phyloP scores from a whole-genome alignment of 2,888 invertebrate species.

The Drosophila tanythrix region DNA sequence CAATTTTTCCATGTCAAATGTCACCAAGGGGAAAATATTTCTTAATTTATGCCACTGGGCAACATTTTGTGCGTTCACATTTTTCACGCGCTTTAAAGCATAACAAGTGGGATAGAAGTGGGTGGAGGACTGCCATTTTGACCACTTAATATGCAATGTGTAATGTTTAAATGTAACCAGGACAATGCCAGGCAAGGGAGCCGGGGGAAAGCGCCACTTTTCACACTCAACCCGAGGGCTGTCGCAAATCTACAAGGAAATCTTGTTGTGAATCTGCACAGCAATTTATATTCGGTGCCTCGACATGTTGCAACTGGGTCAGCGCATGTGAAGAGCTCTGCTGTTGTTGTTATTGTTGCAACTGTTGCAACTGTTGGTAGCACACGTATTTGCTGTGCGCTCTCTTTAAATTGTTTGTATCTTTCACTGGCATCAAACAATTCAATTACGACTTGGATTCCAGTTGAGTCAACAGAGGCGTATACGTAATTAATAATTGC shows the following conservation, averaged over 20 bases:
- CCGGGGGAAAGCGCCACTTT: conserved; percentile 14
- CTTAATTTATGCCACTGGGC: conserved; percentile 68
- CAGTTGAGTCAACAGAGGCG: conserved; percentile 20
- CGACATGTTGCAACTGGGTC: conserved; percentile 69
- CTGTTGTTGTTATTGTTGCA: conserved; percentile 17
- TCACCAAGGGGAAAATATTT: conserved; percentile 68
- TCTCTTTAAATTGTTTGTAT: conserved; percentile 46
- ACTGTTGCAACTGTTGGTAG: conserved; percentile 17
- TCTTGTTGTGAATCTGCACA: conserved; percentile 46
- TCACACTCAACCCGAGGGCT: conserved; percentile 19
- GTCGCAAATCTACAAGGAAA: conserved; percentile 54
- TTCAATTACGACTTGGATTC: conserved; percentile 35
- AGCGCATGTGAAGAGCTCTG: conserved; percentile 59
- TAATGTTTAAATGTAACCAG: conserved; percentile 79
- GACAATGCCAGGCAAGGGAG: conserved; percentile 59
- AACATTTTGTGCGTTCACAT: conserved; percentile 63
- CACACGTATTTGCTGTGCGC: conserved; percentile 27
- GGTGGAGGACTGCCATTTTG: conserved; percentile 52
- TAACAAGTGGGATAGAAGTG: conserved; percentile 6
- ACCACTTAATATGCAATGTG: conserved; percentile 79
- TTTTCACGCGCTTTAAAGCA: conserved; percentile 52
- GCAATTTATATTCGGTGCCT: conserved; percentile 75
- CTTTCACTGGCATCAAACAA: conserved; percentile 22
- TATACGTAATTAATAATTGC: conserved; percentile 60
- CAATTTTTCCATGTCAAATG: conserved; percentile 64